A percentile compares a stretch with the other conserved stretches of the same genome.
These are phyloP conservation scores for Smutsia temminckii DNA, from an alignment of 2,797 vertebrate genomes.

Conservation along the genomic window DNA sequence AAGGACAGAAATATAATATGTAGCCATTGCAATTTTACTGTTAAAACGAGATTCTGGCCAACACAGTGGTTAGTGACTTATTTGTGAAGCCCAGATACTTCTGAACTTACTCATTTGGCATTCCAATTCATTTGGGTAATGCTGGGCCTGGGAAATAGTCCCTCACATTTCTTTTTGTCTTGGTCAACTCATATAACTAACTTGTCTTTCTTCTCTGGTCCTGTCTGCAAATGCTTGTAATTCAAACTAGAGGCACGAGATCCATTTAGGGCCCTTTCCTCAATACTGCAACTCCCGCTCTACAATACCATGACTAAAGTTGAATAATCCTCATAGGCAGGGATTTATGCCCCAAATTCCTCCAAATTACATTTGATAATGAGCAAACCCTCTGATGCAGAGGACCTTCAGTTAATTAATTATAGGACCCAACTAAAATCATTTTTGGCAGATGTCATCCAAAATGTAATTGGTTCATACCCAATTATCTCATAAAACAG, in stretches of 20 bases:
- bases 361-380: conserved; percentile 53
- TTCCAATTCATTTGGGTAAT: background rate
- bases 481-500: conserved; percentile 72
- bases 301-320: background rate
- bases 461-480: conserved; percentile 64
- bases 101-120: fast-evolving
- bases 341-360: conserved; percentile 21
- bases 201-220: background rate
- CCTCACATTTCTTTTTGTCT: background rate
- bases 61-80: background rate
- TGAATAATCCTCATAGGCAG: background rate
- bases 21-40: background rate
- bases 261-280: background rate
- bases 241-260: background rate
- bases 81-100: background rate
- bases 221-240: background rate
- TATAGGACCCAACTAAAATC: conserved; percentile 61
- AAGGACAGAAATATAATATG: background rate
- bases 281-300: background rate
- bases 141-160: background rate
- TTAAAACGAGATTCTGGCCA: background rate
- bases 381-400: conserved; percentile 37
- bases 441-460: conserved; percentile 69
- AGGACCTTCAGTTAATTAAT: conserved; percentile 59
- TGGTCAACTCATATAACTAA: background rate